These are phyloP conservation scores for Clepsis dumicolana DNA, from an alignment of 2,888 invertebrate genomes.

Conservation along the genomic window DNA sequence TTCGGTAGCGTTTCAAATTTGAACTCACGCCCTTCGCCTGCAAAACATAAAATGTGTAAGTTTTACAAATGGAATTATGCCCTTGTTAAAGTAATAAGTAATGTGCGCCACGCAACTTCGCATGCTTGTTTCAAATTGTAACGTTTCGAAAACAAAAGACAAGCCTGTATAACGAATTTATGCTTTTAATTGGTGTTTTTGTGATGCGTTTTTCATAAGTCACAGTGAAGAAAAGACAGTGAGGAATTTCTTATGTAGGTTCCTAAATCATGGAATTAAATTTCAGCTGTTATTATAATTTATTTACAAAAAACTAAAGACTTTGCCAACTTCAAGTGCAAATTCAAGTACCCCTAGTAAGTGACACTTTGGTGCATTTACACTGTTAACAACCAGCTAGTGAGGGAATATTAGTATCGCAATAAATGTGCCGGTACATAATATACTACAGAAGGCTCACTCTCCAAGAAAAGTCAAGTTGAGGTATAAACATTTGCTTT, in stretches of 20 bases:
- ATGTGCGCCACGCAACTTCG: slow-evolving; percentile 20
- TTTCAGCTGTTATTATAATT: too few species aligned
- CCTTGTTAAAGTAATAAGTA: not conserved
- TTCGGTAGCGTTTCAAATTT: not conserved
- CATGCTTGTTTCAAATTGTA: slow-evolving; percentile 14
- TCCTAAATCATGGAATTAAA: too few species aligned
- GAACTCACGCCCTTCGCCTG: not conserved
- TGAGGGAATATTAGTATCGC: too few species aligned
- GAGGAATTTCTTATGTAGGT: not conserved
- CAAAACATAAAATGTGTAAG: not conserved
- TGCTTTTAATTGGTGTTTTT: slow-evolving; percentile 19
- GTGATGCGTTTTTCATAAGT: slow-evolving; percentile 2
- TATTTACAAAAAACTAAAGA: too few species aligned
- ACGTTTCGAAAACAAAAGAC: slow-evolving; percentile 9
- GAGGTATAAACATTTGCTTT: too few species aligned
- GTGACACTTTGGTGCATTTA: too few species aligned
- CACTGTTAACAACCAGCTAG: too few species aligned
- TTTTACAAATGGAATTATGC: not conserved
- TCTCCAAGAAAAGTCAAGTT: too few species aligned
- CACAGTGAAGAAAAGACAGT: not conserved
- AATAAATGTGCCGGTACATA: too few species aligned
- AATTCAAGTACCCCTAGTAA: too few species aligned
- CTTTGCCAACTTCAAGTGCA: too few species aligned
- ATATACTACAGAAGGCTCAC: too few species aligned
- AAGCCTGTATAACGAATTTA: not conserved